phyloP scores from a whole-genome alignment of 2,888 invertebrate genomes.

The Ornithoptera priamus region DNA sequence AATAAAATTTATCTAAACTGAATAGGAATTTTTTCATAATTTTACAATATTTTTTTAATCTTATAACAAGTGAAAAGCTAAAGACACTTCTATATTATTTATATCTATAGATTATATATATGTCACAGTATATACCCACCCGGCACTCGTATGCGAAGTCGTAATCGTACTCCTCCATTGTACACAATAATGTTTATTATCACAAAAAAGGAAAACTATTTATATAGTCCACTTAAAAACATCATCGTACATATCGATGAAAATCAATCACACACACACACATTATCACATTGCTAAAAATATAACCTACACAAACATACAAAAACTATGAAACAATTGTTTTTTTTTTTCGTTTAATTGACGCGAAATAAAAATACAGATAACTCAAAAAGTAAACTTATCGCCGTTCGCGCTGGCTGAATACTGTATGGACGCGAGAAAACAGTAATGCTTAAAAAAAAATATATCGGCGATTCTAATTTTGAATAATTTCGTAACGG shows the following conservation, averaged over 20 bases:
- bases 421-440: conserved; percentile 73
- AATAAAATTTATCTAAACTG: no score
- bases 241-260: conserved; percentile 44
- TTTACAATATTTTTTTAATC: no score
- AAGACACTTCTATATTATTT: background rate
- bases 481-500: conserved; percentile 73
- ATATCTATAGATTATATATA: background rate
- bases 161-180: conserved; percentile 81
- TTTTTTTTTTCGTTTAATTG: conserved; percentile 31
- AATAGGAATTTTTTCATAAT: no score
- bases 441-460: conserved; percentile 63
- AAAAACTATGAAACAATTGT: conserved; percentile 23
- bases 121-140: conserved; percentile 67
- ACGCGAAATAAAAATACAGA: conserved; percentile 31
- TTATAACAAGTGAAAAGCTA: no score
- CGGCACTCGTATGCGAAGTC: conserved; percentile 84
- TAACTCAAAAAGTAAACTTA: conserved; percentile 27
- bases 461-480: conserved; percentile 56
- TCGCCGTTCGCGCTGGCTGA: conserved; percentile 51
- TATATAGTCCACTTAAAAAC: conserved; percentile 49
- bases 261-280: conserved; percentile 36
- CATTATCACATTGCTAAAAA: conserved; percentile 29
- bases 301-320: conserved; percentile 43
- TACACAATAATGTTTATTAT: conserved; percentile 42
- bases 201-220: conserved; percentile 48